A percentile compares a stretch with the other conserved stretches of the same genome.
Evolutionary conservation across 2,888 invertebrate species (phyloP).

Genomic region (Deilephila elpenor): DNA sequence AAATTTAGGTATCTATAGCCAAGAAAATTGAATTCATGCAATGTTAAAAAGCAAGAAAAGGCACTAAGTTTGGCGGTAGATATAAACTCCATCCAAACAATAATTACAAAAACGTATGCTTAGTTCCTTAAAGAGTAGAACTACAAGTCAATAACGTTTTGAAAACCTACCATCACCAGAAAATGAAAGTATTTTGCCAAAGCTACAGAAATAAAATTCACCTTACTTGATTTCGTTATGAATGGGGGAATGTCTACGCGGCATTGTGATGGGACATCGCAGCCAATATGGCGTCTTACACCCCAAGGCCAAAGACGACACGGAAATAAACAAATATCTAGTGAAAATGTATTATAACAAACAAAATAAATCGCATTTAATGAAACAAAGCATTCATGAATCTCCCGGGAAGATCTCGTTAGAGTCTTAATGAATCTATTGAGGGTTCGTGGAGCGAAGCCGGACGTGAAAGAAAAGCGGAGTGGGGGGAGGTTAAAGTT

Average conservation of each 20-base stretch:
- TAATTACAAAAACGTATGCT: too few relatives aligned
- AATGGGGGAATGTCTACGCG: neutral
- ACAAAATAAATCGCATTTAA: conserved; percentile 79
- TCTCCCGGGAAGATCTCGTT: conserved; percentile 80
- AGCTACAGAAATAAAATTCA: neutral
- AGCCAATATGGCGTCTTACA: conserved; percentile 15
- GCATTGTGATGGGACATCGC: neutral
- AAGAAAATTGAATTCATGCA: too few relatives aligned
- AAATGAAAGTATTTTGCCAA: neutral
- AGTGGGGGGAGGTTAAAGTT: conserved; percentile 65
- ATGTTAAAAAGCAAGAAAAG: too few relatives aligned
- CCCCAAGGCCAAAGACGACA: conserved; percentile 3
- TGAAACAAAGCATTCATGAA: conserved; percentile 80
- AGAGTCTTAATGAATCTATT: conserved; percentile 84
- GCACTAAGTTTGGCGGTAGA: too few relatives aligned
- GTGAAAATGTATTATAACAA: conserved; percentile 54
- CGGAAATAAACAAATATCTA: conserved; percentile 25
- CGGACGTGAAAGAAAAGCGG: conserved; percentile 67
- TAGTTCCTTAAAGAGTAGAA: too few relatives aligned
- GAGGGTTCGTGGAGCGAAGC: conserved; percentile 76
- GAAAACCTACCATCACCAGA: too few relatives aligned
- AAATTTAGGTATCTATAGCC: too few relatives aligned
- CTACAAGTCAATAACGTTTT: too few relatives aligned
- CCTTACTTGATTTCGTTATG: neutral
- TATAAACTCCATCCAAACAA: too few relatives aligned